phyloP scores from a whole-genome alignment of 2,888 invertebrate genomes.

The Ctenicera cuprea region DNA sequence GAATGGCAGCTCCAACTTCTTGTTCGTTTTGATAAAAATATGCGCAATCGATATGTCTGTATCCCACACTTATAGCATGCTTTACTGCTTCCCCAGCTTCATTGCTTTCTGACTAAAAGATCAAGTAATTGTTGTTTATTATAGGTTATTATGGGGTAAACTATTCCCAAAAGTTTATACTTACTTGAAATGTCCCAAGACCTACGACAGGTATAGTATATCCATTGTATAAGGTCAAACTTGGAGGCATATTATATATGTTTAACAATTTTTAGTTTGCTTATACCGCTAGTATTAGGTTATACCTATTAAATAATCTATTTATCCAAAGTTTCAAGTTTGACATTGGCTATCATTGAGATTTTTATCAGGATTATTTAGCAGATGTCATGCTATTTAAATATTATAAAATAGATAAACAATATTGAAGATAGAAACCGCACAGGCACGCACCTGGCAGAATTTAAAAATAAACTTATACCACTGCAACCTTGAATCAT shows the following conservation, averaged over 20 bases:
- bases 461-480: no score
- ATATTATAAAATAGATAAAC: no score
- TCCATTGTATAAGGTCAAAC: slow-evolving; percentile 76
- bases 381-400: no score
- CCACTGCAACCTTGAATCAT: no score
- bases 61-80: slow-evolving; percentile 84
- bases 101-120: slow-evolving; percentile 77
- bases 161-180: neutral
- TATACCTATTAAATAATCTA: no score
- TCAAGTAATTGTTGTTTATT: neutral
- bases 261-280: no score
- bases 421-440: no score
- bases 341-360: no score
- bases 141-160: neutral
- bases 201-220: slow-evolving; percentile 77
- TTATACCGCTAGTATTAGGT: no score
- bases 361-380: no score
- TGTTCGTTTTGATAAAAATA: slow-evolving; percentile 81
- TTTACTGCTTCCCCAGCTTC: slow-evolving; percentile 79
- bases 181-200: slow-evolving; percentile 81
- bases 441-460: no score
- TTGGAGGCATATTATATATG: neutral
- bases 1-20: slow-evolving; percentile 78
- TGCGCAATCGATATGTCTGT: slow-evolving; percentile 85
- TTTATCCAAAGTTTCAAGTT: no score